phyloP scores from a whole-genome alignment of 2,888 invertebrate species.

The Leistus spinibarbis region DNA sequence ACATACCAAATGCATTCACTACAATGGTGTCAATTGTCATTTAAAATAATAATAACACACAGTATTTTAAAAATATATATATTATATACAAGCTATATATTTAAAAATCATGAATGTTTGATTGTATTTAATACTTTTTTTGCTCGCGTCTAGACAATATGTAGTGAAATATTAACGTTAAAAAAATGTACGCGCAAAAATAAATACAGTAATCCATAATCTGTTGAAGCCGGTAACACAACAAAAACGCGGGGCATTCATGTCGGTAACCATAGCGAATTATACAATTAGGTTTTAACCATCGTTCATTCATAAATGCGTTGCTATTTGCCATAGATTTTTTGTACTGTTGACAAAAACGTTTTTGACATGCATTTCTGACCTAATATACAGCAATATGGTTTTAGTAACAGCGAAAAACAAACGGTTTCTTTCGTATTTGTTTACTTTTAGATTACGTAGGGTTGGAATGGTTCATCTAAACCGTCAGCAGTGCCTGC shows the following conservation, averaged over 20 bases:
- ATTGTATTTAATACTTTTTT: constrained; percentile 15
- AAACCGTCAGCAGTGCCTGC: too few species aligned
- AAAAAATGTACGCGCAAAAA: not conserved
- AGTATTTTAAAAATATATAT: too few species aligned
- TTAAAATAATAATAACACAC: too few species aligned
- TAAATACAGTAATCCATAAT: not conserved
- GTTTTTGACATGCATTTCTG: not conserved
- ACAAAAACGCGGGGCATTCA: not conserved
- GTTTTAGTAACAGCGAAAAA: too few species aligned
- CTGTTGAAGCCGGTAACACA: not conserved
- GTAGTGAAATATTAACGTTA: not conserved
- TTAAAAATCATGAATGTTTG: constrained; percentile 10
- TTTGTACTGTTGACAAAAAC: not conserved
- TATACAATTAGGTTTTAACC: not conserved
- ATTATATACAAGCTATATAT: too few species aligned
- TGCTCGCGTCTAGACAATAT: not conserved
- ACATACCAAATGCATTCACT: too few species aligned
- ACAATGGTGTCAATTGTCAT: too few species aligned
- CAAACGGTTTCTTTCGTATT: too few species aligned
- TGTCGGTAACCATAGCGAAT: not conserved
- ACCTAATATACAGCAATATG: not conserved
- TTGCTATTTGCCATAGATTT: not conserved
- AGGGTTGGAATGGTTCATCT: too few species aligned
- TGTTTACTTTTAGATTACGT: too few species aligned
- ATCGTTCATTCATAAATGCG: not conserved